Conservation (phyloP, 2,113 vertebrate genomes). For the Chrysemys picta region DNA sequence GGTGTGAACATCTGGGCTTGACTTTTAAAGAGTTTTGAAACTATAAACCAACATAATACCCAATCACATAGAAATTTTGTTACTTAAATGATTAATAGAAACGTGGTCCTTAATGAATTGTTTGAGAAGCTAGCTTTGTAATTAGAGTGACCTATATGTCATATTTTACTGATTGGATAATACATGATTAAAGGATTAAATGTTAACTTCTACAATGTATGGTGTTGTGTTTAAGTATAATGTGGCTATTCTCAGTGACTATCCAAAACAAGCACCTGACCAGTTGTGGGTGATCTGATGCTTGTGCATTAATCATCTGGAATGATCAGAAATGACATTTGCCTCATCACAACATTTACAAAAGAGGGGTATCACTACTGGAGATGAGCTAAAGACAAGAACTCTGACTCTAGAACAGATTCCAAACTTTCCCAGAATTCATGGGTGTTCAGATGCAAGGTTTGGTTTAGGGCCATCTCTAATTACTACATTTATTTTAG, state of each 20-base stretch:
- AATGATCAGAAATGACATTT: background rate
- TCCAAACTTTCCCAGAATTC: background rate
- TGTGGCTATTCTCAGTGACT: background rate
- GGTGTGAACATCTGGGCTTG: background rate
- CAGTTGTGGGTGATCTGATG: background rate
- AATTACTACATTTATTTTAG: background rate
- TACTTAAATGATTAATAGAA: background rate
- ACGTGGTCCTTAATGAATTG: background rate
- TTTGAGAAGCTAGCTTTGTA: background rate
- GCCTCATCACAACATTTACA: background rate
- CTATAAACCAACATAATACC: background rate
- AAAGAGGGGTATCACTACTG: background rate
- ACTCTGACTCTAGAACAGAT: background rate
- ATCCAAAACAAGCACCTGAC: background rate
- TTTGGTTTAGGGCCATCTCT: background rate
- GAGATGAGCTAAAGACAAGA: background rate
- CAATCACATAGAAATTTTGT: background rate
- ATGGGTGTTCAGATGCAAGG: background rate
- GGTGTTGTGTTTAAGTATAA: background rate
- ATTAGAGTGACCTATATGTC: background rate
- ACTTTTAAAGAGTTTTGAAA: background rate
- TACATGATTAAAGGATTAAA: background rate
- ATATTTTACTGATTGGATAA: background rate
- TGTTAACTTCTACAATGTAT: background rate
- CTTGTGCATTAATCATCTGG: background rate